Conservation (phyloP, 2,113 vertebrate species). For the Cathartes aura region DNA sequence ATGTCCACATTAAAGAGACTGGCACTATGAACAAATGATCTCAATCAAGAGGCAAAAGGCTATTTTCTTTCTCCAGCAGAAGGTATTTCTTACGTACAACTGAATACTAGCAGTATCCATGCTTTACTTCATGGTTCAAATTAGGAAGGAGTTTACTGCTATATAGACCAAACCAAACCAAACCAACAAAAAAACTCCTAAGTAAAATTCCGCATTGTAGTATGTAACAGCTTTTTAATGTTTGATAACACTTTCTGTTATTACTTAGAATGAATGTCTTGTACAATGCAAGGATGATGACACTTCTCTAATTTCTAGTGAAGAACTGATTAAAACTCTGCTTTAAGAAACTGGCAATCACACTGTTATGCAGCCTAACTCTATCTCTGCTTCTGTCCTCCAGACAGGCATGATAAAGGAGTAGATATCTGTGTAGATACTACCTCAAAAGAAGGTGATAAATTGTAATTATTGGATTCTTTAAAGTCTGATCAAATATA, state of each 20-base stretch:
- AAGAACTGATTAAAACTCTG: background rate
- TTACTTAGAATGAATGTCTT: background rate
- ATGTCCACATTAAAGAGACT: background rate
- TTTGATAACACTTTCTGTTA: background rate
- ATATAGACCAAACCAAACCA: background rate
- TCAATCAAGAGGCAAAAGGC: background rate
- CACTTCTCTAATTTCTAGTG: background rate
- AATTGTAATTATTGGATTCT: background rate
- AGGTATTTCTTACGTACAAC: background rate
- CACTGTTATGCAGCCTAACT: background rate
- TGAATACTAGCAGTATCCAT: background rate
- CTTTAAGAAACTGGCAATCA: background rate
- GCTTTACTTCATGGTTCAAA: background rate
- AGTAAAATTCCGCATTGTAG: background rate
- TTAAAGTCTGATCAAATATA: background rate
- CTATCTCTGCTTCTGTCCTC: background rate
- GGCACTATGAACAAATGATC: background rate
- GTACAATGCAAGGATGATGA: background rate
- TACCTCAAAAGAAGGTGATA: background rate
- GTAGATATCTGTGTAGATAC: background rate
- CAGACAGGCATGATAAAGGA: background rate
- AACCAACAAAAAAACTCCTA: background rate
- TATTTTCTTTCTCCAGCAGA: background rate
- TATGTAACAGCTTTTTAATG: background rate
- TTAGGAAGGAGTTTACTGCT: background rate